These are phyloP conservation scores for Macrocentrus cingulum DNA, from an alignment of 1,140 invertebrate species.

Conservation along the genomic window DNA sequence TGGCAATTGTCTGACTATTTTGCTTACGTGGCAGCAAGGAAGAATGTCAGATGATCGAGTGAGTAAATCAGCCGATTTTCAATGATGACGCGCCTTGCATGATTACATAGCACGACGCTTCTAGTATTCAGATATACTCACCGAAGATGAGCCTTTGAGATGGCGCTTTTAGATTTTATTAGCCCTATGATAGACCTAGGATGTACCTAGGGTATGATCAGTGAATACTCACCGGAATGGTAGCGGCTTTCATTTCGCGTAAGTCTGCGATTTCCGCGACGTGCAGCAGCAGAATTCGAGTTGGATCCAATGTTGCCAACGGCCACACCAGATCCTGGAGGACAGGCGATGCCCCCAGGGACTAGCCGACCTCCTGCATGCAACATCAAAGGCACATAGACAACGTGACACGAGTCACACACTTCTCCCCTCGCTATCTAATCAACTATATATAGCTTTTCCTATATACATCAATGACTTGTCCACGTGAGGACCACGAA, in stretches of 20 bases:
- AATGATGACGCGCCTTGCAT: neutral
- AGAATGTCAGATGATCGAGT: no score
- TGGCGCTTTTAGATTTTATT: no score
- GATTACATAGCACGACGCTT: neutral
- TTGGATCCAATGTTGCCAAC: conserved; percentile 61
- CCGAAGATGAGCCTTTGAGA: neutral
- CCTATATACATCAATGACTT: no score
- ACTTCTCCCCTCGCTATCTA: conserved; percentile 4
- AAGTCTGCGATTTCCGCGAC: conserved; percentile 82
- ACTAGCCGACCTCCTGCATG: conserved; percentile 56
- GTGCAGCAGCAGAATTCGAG: conserved; percentile 58
- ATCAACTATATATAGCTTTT: conserved; percentile 13
- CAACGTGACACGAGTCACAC: conserved; percentile 32
- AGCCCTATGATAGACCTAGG: no score
- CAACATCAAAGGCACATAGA: conserved; percentile 55
- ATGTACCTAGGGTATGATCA: neutral
- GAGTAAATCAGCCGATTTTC: neutral
- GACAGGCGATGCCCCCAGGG: conserved; percentile 53
- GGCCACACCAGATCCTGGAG: conserved; percentile 53
- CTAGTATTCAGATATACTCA: neutral
- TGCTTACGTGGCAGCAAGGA: no score
- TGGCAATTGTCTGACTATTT: no score
- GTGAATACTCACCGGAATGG: conserved; percentile 91
- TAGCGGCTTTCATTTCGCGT: conserved; percentile 94
- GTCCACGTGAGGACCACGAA: no score